Evolutionary conservation across 2,797 vertebrate genomes (phyloP).

Genomic region (Ctenopoma multispine): DNA sequence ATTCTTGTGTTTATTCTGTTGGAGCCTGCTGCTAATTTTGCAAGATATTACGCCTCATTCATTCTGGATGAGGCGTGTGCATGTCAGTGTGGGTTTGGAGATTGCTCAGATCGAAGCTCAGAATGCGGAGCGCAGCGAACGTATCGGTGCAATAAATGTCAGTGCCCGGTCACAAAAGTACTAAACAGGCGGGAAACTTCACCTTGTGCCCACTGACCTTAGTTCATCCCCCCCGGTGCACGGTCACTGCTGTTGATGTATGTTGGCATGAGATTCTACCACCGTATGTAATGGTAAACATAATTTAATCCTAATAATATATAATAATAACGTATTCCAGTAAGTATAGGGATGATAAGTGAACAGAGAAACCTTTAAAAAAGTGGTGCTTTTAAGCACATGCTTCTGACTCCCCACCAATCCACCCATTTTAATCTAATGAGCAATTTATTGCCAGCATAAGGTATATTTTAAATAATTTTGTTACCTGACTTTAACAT

Average conservation of each 20-base stretch:
- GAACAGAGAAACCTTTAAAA: too few species aligned
- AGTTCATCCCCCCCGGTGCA: neutral
- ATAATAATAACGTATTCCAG: too few species aligned
- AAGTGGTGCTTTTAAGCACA: neutral
- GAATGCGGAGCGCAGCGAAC: conserved; percentile 10
- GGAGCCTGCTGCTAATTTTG: neutral
- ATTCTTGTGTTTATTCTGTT: conserved; percentile 4
- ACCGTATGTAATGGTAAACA: neutral
- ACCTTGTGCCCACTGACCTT: conserved; percentile 7
- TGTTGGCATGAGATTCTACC: neutral
- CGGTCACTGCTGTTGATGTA: conserved; percentile 16
- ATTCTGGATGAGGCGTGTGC: neutral
- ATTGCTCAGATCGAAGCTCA: conserved; percentile 2
- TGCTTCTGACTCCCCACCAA: neutral
- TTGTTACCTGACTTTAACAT: conserved; percentile 15
- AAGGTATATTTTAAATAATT: conserved; percentile 15
- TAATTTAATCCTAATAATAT: too few species aligned
- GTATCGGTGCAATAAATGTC: conserved; percentile 29
- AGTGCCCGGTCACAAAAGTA: conserved; percentile 19
- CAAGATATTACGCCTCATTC: neutral
- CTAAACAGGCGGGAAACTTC: conserved; percentile 20
- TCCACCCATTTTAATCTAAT: conserved; percentile 19
- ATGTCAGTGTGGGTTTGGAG: conserved; percentile 9
- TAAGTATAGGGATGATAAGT: neutral
- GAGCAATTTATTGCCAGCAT: conserved; percentile 4